Percentiles rank a stretch among this genome's conserved stretches.
phyloP scores from a whole-genome alignment of 2,113 vertebrate species.

The Macquaria ambigua region DNA sequence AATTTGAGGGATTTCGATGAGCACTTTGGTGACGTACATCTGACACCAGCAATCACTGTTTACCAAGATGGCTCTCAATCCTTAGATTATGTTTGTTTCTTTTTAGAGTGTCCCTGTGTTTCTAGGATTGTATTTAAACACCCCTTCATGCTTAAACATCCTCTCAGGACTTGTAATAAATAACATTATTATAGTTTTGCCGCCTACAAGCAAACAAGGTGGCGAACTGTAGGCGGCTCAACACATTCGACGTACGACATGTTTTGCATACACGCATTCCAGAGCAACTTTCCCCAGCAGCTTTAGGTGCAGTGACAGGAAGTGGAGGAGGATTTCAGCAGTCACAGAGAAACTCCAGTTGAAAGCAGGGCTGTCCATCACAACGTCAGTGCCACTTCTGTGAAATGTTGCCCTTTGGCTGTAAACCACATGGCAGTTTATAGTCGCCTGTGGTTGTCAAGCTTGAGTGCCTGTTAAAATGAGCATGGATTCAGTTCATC shows the following conservation, averaged over 20 bases:
- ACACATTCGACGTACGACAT: constrained; percentile 3
- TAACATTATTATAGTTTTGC: constrained; percentile 11
- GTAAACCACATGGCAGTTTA: too few relatives aligned
- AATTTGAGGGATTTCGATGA: background rate
- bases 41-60: background rate
- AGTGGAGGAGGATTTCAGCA: constrained; percentile 54
- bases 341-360: constrained; percentile 20
- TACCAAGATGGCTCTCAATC: background rate
- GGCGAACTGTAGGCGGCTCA: constrained; percentile 32
- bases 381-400: background rate
- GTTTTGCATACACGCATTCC: constrained; percentile 46
- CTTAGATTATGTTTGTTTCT: background rate
- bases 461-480: background rate
- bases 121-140: background rate
- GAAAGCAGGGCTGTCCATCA: constrained; percentile 17
- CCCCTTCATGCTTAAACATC: background rate
- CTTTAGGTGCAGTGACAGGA: constrained; percentile 44
- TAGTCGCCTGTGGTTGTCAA: too few relatives aligned
- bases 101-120: background rate
- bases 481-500: background rate
- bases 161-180: background rate
- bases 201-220: constrained; percentile 17
- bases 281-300: constrained; percentile 33
- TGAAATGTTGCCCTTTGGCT: constrained; percentile 10
- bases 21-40: background rate